Conservation (phyloP, 2,113 vertebrate genomes). For the Tragelaphus buxtoni region DNA sequence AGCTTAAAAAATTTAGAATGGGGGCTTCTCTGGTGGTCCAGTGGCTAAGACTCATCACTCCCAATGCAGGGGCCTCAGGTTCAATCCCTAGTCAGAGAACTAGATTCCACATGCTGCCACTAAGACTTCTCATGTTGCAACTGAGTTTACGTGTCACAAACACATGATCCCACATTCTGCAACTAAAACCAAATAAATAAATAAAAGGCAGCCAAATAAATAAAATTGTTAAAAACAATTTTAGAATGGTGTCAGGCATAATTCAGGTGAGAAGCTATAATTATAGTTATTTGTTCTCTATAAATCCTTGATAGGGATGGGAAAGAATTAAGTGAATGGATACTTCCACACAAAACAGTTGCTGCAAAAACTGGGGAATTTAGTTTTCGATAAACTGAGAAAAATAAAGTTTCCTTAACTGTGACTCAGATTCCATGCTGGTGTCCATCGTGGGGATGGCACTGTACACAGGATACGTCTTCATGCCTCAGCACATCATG, state of each 20-base stretch:
- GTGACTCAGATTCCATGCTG: constrained; percentile 90
- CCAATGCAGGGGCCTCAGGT: not conserved
- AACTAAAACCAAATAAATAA: not conserved
- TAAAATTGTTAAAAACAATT: not conserved
- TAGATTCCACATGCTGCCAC: not conserved
- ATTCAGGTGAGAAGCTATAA: not conserved
- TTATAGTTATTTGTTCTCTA: not conserved
- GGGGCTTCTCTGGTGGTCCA: not conserved
- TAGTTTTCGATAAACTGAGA: not conserved
- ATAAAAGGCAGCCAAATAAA: not conserved
- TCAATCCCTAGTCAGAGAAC: not conserved
- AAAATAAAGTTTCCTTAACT: constrained; percentile 79
- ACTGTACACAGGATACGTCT: constrained; percentile 96
- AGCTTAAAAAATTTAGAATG: not conserved
- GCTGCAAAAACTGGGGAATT: not conserved
- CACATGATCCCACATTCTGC: not conserved
- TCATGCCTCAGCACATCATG: constrained; percentile 99
- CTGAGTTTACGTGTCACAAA: not conserved
- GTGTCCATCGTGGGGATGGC: constrained; percentile 95
- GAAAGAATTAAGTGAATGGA: not conserved
- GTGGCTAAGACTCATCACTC: not conserved
- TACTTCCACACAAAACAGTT: not conserved
- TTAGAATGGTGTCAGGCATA: not conserved
- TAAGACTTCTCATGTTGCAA: not conserved
- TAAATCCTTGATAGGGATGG: not conserved